Evolutionary conservation across 2,113 vertebrate genomes (phyloP).

Genomic region (Paradisaea rubra): DNA sequence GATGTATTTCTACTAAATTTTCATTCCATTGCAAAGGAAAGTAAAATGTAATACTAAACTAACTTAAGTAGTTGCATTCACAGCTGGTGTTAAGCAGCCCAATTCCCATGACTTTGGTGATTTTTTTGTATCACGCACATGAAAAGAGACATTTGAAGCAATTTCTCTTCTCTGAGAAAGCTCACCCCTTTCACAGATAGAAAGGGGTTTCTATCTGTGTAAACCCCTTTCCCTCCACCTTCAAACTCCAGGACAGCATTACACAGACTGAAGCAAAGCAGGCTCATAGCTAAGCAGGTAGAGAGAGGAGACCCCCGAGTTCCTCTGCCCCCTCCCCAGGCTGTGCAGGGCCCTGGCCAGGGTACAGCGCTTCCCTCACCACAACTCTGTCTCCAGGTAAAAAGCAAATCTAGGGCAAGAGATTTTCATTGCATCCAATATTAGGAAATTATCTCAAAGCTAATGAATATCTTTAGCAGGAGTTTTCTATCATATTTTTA

Average conservation of each 20-base stretch:
- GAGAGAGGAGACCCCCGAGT: fast-evolving
- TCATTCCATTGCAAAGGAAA: not conserved
- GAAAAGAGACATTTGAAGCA: not conserved
- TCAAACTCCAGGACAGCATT: not conserved
- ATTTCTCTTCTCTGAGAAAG: not conserved
- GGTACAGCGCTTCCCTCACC: not conserved
- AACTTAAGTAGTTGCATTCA: not conserved
- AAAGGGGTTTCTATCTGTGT: not conserved
- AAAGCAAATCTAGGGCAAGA: not conserved
- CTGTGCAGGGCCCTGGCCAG: not conserved
- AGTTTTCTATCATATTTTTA: not conserved
- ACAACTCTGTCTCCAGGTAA: not conserved
- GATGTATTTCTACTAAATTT: not conserved
- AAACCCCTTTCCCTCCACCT: not conserved
- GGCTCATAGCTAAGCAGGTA: not conserved
- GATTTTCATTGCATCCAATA: not conserved
- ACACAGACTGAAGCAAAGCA: fast-evolving
- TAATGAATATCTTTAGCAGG: not conserved
- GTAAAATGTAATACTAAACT: not conserved
- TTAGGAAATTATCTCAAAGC: not conserved
- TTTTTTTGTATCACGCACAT: not conserved
- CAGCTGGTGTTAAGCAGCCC: not conserved
- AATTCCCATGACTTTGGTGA: not conserved
- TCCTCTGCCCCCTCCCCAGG: not conserved
- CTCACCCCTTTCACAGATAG: not conserved